Evolutionary conservation across 2,797 vertebrate species (phyloP).

Genomic region (Leptodactylus fallax): DNA sequence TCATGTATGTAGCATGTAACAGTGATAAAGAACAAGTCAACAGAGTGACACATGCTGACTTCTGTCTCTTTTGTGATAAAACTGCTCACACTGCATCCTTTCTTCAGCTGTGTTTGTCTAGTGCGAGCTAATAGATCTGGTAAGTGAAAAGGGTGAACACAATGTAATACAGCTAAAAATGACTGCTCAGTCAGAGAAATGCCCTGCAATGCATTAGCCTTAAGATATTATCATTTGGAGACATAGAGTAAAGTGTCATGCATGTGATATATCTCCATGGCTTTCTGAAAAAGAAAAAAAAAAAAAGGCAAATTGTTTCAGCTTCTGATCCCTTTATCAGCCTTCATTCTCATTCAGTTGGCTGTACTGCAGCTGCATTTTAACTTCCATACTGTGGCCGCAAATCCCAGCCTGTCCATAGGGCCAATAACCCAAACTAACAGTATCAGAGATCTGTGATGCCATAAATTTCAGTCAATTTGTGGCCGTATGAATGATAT

Average conservation of each 20-base stretch:
- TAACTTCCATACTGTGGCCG: background rate
- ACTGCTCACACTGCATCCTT: background rate
- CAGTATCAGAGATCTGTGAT: background rate
- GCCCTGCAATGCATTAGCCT: background rate
- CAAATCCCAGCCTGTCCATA: too few relatives aligned
- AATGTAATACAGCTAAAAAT: background rate
- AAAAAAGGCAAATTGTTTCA: background rate
- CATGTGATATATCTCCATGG: background rate
- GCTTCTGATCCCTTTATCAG: background rate
- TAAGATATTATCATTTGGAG: background rate
- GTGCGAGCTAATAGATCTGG: background rate
- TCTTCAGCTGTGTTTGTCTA: conserved; percentile 15
- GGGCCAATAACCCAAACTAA: background rate
- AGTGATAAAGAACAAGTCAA: conserved; percentile 7
- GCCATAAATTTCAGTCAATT: background rate
- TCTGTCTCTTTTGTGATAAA: conserved; percentile 35
- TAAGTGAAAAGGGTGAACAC: conserved; percentile 5
- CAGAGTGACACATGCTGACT: background rate
- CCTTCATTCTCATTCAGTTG: background rate
- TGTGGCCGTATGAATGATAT: too few relatives aligned
- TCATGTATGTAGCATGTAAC: conserved; percentile 13
- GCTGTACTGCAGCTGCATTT: background rate
- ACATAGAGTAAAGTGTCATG: background rate
- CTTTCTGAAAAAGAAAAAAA: background rate
- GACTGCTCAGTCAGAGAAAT: background rate